Conservation (phyloP, 2,113 vertebrate species). For the Cynoglossus semilaevis region DNA sequence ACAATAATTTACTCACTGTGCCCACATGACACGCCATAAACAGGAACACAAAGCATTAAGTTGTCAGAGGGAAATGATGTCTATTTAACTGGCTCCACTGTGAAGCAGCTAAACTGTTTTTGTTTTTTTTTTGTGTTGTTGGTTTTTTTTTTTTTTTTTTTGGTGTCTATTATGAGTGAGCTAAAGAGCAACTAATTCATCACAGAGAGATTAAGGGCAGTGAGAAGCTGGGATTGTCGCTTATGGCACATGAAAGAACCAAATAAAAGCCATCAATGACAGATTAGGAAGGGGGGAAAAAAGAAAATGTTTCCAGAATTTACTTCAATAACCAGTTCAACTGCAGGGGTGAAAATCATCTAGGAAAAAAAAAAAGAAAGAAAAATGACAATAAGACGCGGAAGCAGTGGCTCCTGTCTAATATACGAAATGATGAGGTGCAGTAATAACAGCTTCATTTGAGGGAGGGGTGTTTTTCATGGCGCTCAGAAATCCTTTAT, state of each 20-base stretch:
- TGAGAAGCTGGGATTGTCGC: constrained; percentile 51
- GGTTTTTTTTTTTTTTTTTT: constrained; percentile 38
- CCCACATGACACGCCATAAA: constrained; percentile 70
- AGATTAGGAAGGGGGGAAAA: constrained; percentile 56
- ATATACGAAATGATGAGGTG: constrained; percentile 28
- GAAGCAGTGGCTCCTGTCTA: constrained; percentile 39
- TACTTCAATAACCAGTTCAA: constrained; percentile 61
- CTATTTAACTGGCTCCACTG: constrained; percentile 65
- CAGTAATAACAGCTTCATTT: constrained; percentile 33
- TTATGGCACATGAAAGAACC: constrained; percentile 48
- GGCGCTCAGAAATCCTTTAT: constrained; percentile 4
- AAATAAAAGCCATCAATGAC: constrained; percentile 54
- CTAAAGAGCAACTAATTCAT: constrained; percentile 49
- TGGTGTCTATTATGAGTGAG: constrained; percentile 50
- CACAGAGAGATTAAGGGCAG: constrained; percentile 51
- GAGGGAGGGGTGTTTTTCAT: constrained; percentile 33
- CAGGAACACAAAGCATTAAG: constrained; percentile 71
- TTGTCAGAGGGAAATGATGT: constrained; percentile 68
- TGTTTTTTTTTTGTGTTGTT: constrained; percentile 54
- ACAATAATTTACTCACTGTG: constrained; percentile 72
- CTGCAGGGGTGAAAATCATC: constrained; percentile 34
- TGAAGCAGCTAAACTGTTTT: constrained; percentile 45
- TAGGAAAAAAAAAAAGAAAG: constrained; percentile 5
- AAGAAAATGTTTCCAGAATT: constrained; percentile 44
- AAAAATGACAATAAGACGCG: constrained; percentile 45